phyloP scores from a whole-genome alignment of 2,113 vertebrate species.

The Carassius auratus region DNA sequence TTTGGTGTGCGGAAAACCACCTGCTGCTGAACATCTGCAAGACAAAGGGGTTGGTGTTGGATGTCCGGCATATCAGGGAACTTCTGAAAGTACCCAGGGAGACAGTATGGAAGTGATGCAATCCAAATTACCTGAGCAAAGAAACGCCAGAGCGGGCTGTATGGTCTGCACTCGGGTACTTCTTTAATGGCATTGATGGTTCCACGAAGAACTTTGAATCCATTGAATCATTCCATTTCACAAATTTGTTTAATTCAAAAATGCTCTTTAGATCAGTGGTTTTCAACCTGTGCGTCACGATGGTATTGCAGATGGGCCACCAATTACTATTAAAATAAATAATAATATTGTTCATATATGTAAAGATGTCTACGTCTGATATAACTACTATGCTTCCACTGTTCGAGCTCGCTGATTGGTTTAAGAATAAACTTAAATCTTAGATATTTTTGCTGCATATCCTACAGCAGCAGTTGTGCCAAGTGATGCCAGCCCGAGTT shows the following conservation, averaged over 20 bases:
- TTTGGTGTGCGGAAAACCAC: slow-evolving; percentile 18
- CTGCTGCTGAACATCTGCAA: slow-evolving; percentile 34
- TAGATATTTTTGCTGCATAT: no score
- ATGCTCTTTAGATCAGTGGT: neutral
- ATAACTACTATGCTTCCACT: no score
- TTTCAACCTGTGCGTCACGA: no score
- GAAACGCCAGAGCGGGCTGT: neutral
- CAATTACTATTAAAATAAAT: no score
- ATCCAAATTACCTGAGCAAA: neutral
- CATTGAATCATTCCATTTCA: neutral
- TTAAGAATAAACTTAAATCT: no score
- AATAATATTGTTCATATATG: no score
- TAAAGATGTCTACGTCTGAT: no score
- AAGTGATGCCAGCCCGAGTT: no score
- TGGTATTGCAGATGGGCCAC: no score
- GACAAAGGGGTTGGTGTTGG: slow-evolving; percentile 3
- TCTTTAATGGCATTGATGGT: neutral
- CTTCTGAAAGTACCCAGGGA: slow-evolving; percentile 9
- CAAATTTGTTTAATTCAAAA: neutral
- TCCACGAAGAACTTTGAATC: neutral
- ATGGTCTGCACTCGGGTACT: neutral
- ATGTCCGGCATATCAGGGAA: neutral
- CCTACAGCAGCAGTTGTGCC: no score
- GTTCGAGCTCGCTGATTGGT: no score
- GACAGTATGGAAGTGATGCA: neutral